Conservation (phyloP, 2,888 invertebrate genomes). For the Eupelmus urozonus region DNA sequence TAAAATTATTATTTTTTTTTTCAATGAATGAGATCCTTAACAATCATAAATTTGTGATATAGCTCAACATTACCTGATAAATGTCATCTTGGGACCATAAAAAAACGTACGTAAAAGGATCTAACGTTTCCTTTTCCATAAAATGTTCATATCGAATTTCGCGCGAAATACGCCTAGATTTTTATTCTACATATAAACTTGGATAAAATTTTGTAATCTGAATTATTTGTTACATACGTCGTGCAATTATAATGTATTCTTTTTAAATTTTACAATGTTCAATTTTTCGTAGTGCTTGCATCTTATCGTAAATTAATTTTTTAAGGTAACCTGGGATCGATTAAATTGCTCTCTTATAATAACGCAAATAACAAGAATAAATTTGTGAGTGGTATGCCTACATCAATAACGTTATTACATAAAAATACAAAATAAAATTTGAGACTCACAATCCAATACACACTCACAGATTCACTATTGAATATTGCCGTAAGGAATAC, state of each 20-base stretch:
- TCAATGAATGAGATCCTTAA: constrained; percentile 12
- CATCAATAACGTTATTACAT: too few relatives aligned
- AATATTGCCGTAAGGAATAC: too few relatives aligned
- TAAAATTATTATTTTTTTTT: constrained; percentile 18
- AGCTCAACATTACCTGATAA: constrained; percentile 26
- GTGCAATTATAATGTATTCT: not conserved
- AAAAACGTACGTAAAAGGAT: not conserved
- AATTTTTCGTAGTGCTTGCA: not conserved
- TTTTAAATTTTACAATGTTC: not conserved
- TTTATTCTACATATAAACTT: too few relatives aligned
- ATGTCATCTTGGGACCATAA: not conserved
- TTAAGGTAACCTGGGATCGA: too few relatives aligned
- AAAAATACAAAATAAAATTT: too few relatives aligned
- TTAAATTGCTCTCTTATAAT: too few relatives aligned
- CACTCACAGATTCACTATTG: too few relatives aligned
- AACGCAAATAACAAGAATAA: too few relatives aligned
- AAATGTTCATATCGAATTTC: not conserved
- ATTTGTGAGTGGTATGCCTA: too few relatives aligned
- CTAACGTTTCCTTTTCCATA: not conserved
- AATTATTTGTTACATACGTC: too few relatives aligned
- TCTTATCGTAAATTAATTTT: not conserved
- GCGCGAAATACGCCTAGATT: not conserved
- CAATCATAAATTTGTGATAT: constrained; percentile 41
- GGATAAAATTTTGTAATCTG: too few relatives aligned
- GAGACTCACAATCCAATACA: too few relatives aligned